A percentile compares a stretch with the other conserved stretches of the same genome.
Conservation (phyloP, 1,140 invertebrate genomes). For the Zaprionus nigranus region DNA sequence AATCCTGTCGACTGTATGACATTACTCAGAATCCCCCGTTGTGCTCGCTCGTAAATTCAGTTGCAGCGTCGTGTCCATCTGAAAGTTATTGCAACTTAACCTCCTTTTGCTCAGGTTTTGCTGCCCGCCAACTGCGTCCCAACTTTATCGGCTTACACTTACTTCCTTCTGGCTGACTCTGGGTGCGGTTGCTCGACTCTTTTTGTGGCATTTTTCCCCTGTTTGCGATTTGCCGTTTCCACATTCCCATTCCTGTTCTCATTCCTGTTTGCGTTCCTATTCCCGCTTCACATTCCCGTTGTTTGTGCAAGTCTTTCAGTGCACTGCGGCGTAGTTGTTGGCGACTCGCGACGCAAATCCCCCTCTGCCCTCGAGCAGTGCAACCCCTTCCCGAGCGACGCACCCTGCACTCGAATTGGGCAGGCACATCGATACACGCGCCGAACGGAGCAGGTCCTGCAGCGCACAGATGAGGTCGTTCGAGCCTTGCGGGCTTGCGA, state of each 20-base stretch:
- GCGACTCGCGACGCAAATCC: slow-evolving; percentile 58
- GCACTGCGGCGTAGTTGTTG: slow-evolving; percentile 63
- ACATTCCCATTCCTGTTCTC: slow-evolving; percentile 3
- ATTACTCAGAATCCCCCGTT: background rate
- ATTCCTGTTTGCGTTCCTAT: background rate
- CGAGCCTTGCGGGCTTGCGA: slow-evolving; percentile 25
- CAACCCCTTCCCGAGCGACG: slow-evolving; percentile 30
- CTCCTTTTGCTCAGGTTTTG: slow-evolving; percentile 15
- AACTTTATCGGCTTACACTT: slow-evolving; percentile 22
- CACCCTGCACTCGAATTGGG: slow-evolving; percentile 31
- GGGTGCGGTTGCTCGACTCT: slow-evolving; percentile 31
- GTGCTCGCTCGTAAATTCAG: slow-evolving; percentile 16
- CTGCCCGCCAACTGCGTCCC: slow-evolving; percentile 6
- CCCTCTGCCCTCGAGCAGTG: slow-evolving; percentile 23
- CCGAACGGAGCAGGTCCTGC: background rate
- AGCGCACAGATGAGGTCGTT: slow-evolving; percentile 18
- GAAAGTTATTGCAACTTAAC: slow-evolving; percentile 20
- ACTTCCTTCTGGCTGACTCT: slow-evolving; percentile 29
- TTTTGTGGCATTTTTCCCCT: slow-evolving; percentile 18
- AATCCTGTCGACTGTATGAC: background rate
- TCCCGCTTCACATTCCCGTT: slow-evolving; percentile 1
- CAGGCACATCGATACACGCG: slow-evolving; percentile 12
- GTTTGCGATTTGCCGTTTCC: background rate
- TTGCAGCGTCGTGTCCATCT: slow-evolving; percentile 7
- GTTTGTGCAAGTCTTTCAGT: slow-evolving; percentile 33